These are phyloP conservation scores for Grammomys surdaster DNA, from an alignment of 2,113 vertebrate genomes.

Conservation along the genomic window DNA sequence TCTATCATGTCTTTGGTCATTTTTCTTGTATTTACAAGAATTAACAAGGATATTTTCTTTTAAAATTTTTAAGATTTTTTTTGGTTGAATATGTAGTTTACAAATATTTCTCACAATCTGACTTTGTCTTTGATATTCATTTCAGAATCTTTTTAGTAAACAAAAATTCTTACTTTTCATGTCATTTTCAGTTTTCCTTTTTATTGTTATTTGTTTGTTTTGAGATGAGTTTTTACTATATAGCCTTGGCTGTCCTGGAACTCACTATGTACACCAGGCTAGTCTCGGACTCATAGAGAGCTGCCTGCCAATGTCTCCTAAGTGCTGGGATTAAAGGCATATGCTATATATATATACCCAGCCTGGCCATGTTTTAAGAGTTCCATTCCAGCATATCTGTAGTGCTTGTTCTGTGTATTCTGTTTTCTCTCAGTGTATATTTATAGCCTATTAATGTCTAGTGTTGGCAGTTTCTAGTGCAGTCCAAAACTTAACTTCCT, in stretches of 20 bases:
- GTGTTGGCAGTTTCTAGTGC: not conserved
- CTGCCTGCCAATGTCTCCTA: not conserved
- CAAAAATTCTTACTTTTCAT: conserved; percentile 43
- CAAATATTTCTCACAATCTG: not conserved
- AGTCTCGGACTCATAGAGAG: not conserved
- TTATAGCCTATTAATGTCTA: not conserved
- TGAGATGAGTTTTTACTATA: no score
- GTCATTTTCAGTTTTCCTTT: conserved; percentile 34
- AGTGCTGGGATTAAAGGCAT: not conserved
- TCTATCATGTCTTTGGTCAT: not conserved
- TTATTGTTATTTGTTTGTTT: not conserved
- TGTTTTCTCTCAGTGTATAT: not conserved
- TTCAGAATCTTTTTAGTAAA: not conserved
- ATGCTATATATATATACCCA: not conserved
- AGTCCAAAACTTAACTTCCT: not conserved
- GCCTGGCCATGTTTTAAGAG: not conserved
- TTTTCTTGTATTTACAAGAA: conserved; percentile 16
- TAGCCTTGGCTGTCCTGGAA: not conserved
- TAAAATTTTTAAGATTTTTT: conserved; percentile 4
- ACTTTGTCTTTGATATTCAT: conserved; percentile 9
- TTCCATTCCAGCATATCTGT: not conserved
- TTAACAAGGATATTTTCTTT: not conserved
- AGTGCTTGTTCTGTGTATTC: not conserved
- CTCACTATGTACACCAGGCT: not conserved
- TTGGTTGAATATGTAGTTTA: conserved; percentile 12